Conservation (phyloP, 2,888 invertebrate species). For the Barypeithes pellucidus region DNA sequence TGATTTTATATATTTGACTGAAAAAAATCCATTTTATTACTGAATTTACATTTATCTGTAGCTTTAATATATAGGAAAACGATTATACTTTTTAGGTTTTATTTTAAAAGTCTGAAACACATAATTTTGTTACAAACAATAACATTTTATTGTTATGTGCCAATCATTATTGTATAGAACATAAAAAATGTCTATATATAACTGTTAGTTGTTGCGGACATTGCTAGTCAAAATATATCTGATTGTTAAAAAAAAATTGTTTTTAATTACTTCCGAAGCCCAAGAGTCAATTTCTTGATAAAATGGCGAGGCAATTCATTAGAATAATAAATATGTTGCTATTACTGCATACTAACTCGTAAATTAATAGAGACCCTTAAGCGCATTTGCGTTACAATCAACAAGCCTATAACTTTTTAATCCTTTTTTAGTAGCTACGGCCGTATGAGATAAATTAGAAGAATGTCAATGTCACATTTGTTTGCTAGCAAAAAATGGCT, state of each 20-base stretch:
- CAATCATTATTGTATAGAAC: constrained; percentile 38
- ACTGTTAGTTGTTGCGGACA: constrained; percentile 31
- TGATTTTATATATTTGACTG: no score
- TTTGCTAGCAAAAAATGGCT: constrained; percentile 25
- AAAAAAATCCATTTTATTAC: no score
- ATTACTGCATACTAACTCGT: not conserved
- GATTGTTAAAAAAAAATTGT: constrained; percentile 19
- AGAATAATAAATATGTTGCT: no score
- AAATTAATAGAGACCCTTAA: not conserved
- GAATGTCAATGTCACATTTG: constrained; percentile 26
- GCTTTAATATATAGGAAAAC: not conserved
- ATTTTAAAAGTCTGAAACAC: constrained; percentile 22
- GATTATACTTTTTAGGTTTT: constrained; percentile 6
- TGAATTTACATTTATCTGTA: not conserved
- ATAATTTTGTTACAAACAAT: constrained; percentile 27
- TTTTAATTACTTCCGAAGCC: no score
- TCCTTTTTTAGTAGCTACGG: not conserved
- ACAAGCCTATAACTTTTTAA: not conserved
- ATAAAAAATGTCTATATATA: constrained; percentile 10
- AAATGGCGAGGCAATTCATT: no score
- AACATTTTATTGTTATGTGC: constrained; percentile 38
- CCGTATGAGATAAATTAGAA: not conserved
- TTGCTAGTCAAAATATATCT: constrained; percentile 42
- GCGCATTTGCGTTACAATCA: not conserved
- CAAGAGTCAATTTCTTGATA: no score